Percentiles rank a stretch among this genome's conserved stretches.
Conservation (phyloP, 2,113 vertebrate genomes). For the Platysteira castanea region DNA sequence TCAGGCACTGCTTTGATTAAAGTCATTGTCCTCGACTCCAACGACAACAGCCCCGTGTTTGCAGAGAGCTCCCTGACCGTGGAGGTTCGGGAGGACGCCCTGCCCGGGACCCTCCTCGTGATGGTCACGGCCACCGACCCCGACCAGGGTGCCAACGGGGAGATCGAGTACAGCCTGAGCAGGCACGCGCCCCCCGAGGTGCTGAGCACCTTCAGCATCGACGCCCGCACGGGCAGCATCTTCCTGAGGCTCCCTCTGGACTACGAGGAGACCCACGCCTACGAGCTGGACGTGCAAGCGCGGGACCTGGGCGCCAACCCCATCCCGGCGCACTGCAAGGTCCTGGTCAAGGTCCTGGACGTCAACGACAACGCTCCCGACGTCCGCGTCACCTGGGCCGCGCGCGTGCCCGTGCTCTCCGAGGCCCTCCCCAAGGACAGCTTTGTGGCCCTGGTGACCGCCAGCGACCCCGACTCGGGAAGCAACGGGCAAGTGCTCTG, state of each 20-base stretch:
- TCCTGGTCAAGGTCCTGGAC: constrained; percentile 83
- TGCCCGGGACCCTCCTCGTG: constrained; percentile 81
- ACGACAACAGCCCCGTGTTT: constrained; percentile 91
- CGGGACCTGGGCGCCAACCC: constrained; percentile 86
- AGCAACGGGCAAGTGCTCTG: constrained; percentile 80
- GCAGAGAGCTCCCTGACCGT: constrained; percentile 76
- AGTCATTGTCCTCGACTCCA: constrained; percentile 88
- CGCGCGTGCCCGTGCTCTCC: constrained; percentile 69
- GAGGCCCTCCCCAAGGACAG: constrained; percentile 83
- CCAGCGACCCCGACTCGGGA: constrained; percentile 85
- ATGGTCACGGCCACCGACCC: constrained; percentile 85
- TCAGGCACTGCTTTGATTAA: constrained; percentile 83
- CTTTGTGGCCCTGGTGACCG: constrained; percentile 85
- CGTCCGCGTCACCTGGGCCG: constrained; percentile 83
- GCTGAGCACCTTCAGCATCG: constrained; percentile 78
- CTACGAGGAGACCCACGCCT: constrained; percentile 77
- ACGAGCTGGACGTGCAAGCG: constrained; percentile 87
- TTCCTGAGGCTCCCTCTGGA: constrained; percentile 78
- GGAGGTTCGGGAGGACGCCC: constrained; percentile 82
- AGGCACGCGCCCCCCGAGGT: constrained; percentile 78
- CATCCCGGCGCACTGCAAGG: constrained; percentile 87
- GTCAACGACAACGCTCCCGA: constrained; percentile 87
- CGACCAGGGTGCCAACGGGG: constrained; percentile 89
- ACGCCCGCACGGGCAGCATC: constrained; percentile 78
- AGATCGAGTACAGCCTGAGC: constrained; percentile 88